Conservation (phyloP, 2,888 invertebrate genomes). For the Abscondita cerata region DNA sequence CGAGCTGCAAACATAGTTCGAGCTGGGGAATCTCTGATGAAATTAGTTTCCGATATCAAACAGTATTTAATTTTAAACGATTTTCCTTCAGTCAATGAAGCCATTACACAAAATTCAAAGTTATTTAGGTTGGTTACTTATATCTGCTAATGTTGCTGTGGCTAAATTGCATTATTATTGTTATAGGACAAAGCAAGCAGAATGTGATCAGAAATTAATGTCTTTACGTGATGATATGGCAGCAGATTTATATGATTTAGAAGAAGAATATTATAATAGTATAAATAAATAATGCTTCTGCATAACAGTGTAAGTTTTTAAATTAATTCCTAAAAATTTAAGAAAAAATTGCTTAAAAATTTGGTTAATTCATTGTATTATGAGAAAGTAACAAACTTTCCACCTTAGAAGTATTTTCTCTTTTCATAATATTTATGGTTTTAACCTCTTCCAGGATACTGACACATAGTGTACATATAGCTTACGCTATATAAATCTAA, state of each 20-base stretch:
- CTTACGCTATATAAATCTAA: too few species aligned
- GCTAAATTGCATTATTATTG: slow-evolving; percentile 3
- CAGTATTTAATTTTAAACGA: slow-evolving; percentile 98
- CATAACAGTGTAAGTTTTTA: too few species aligned
- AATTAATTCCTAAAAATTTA: too few species aligned
- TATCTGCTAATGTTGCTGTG: too few species aligned
- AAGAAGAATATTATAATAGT: slow-evolving; percentile 92
- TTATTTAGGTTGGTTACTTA: slow-evolving; percentile 64
- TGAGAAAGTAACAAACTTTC: too few species aligned
- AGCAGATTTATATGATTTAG: slow-evolving; percentile 88
- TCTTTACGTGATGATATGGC: slow-evolving; percentile 94
- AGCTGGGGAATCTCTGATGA: slow-evolving; percentile 96
- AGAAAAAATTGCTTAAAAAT: too few species aligned
- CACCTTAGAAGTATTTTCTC: too few species aligned
- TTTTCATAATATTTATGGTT: too few species aligned
- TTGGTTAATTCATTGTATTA: too few species aligned
- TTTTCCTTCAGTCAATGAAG: slow-evolving; percentile 97
- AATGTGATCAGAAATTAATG: slow-evolving; percentile 93
- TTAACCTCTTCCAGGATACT: too few species aligned
- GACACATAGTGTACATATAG: too few species aligned
- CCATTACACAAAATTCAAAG: slow-evolving; percentile 92
- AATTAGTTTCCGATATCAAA: slow-evolving; percentile 96
- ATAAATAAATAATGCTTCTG: slow-evolving; percentile 79
- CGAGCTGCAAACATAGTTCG: slow-evolving; percentile 95
- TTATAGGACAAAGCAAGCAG: slow-evolving; percentile 82